A percentile compares a stretch with the other conserved stretches of the same genome.
Conservation (phyloP, 92 coral and sea anemone genomes). For the Nematostella vectensis region DNA sequence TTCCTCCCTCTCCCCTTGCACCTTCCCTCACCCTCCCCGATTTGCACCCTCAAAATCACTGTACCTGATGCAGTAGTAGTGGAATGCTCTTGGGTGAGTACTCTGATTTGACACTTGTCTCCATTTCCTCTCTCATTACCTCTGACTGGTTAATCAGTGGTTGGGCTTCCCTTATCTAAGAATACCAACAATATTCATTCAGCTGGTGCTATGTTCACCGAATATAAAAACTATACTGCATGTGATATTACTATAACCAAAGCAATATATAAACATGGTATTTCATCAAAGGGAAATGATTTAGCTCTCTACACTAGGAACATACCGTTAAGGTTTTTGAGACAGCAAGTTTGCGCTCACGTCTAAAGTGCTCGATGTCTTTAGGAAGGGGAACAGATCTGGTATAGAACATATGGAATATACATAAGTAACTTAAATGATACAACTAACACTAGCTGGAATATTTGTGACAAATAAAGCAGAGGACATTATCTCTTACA, state of each 20-base stretch:
- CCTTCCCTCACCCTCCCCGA: too few relatives aligned
- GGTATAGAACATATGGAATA: not conserved
- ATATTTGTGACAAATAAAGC: too few relatives aligned
- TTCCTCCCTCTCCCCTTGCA: too few relatives aligned
- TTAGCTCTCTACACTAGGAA: too few relatives aligned
- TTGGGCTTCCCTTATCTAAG: constrained; percentile 84
- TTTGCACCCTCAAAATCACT: too few relatives aligned
- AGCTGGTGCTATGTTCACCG: too few relatives aligned
- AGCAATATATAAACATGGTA: too few relatives aligned
- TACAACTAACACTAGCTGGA: too few relatives aligned
- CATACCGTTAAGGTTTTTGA: constrained; percentile 79
- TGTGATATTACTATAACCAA: too few relatives aligned
- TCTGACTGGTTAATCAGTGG: constrained; percentile 78
- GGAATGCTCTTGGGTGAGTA: constrained; percentile 90
- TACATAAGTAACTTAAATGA: not conserved
- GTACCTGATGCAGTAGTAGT: constrained; percentile 93
- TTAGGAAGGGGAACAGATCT: constrained; percentile 95
- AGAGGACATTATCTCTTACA: too few relatives aligned
- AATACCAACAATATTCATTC: not conserved
- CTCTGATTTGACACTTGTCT: constrained; percentile 57
- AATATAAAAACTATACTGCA: too few relatives aligned
- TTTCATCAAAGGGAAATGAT: too few relatives aligned
- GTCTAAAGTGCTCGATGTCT: constrained; percentile 89
- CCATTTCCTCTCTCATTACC: constrained; percentile 92
- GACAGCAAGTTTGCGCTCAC: constrained; percentile 87